Base-by-base conservation (phyloP, 2,888 invertebrate genomes). In the Drosophila leonis region DNA sequence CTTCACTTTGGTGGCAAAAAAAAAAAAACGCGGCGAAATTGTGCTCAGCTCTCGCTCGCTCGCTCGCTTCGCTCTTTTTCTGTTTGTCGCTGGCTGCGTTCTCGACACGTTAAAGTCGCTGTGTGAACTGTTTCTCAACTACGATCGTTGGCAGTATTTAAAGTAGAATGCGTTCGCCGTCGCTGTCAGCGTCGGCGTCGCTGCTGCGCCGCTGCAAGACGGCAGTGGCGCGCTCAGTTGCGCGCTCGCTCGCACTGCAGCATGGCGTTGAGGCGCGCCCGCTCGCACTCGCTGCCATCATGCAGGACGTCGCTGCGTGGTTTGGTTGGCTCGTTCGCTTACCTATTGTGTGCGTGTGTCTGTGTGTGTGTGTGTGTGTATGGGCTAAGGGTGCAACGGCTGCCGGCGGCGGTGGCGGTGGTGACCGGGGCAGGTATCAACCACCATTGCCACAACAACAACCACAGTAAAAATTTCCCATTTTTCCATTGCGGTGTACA, bases 401-500 rank as follows among this genome's bases (percentile, higher is more conserved):
- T 62, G 65, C 65, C 64, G 64, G 59, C 65, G 75, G 71, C 62
- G 68, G 65, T 65, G 71, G 69, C 69, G 64, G 69, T 59, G 71
- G 65, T 70, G 75, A 66, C 71, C 78, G 82, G 77, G 81, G 86
- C 90, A 91, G 91, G 92, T 92, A 91, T 90, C 90, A 90, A 91
- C 91, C 91, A 91, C 91, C 91, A 91, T 90, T 92, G 91, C 91
- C 90, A 77, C 91, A 91, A 90, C 91, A 91, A 92, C 92, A 92
- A 92, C 92, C 92, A 91, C 91, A 92, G 91, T 82, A 92, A 92
- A 92, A 92, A 92, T 92, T 92, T 92, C 91, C 92, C 92, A 92
- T 92, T 92, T 92, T 92, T 92, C 91, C 90, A 91, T 90, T 90
- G 91, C 83, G 92, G 92, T 88, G 80, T 80, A 83, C 78, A 80